Conservation (phyloP, 2,113 vertebrate genomes). For the Melanostigma gelatinosum region DNA sequence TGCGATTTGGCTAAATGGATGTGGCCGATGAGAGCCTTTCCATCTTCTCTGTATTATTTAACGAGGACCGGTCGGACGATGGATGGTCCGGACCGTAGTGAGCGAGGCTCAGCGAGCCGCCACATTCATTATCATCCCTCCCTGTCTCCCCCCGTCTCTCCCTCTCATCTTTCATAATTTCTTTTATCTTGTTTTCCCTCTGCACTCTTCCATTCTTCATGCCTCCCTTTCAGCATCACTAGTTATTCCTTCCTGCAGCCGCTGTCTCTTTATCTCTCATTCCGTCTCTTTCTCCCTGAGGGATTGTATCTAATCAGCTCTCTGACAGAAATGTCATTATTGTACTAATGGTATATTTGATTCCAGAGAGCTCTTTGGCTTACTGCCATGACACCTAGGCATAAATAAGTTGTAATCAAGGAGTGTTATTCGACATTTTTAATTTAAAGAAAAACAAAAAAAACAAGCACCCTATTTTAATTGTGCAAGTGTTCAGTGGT, state of each 20-base stretch:
- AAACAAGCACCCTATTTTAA: background rate
- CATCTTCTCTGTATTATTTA: slow-evolving; percentile 67
- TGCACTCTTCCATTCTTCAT: slow-evolving; percentile 19
- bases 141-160: slow-evolving; percentile 16
- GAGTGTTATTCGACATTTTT: background rate
- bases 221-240: slow-evolving; percentile 17
- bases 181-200: slow-evolving; percentile 32
- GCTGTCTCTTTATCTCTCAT: slow-evolving; percentile 34
- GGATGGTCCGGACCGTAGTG: slow-evolving; percentile 35
- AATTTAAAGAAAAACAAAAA: background rate
- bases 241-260: slow-evolving; percentile 16
- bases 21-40: slow-evolving; percentile 56
- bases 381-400: slow-evolving; percentile 7
- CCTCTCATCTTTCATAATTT: slow-evolving; percentile 27
- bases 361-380: slow-evolving; percentile 38
- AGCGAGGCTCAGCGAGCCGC: slow-evolving; percentile 4
- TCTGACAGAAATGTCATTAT: slow-evolving; percentile 60
- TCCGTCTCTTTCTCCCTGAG: slow-evolving; percentile 29
- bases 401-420: slow-evolving; percentile 3
- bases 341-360: slow-evolving; percentile 51
- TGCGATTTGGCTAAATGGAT: slow-evolving; percentile 67
- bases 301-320: slow-evolving; percentile 59
- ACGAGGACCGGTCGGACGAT: slow-evolving; percentile 30
- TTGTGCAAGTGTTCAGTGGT: background rate
- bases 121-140: slow-evolving; percentile 44